Conservation (phyloP, 2,113 vertebrate species). For the Mastomys coucha region DNA sequence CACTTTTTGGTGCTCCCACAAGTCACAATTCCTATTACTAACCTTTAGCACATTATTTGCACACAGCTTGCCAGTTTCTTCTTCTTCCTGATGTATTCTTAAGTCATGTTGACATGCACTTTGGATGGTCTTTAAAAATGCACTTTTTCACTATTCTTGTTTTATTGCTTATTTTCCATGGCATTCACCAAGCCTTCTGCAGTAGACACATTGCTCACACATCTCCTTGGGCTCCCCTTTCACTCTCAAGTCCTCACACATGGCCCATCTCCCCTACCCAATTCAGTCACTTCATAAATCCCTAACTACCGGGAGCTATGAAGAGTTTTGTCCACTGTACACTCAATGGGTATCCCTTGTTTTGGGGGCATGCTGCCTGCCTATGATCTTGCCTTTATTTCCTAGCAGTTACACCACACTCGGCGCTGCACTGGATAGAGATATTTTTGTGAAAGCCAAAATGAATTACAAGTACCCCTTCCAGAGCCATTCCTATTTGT, state of each 20-base stretch:
- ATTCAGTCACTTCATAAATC: background rate
- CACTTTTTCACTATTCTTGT: background rate
- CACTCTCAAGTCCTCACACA: too few relatives aligned
- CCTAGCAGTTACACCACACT: accelerated
- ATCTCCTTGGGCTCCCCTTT: background rate
- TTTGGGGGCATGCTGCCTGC: background rate
- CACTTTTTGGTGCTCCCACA: background rate
- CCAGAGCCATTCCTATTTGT: background rate
- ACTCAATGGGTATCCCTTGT: accelerated
- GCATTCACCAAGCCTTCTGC: background rate
- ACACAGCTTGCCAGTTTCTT: background rate
- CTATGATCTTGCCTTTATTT: background rate
- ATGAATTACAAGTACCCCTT: background rate
- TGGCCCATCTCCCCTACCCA: accelerated
- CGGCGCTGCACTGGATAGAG: accelerated
- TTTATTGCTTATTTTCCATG: background rate
- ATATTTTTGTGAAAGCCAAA: background rate
- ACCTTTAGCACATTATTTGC: background rate
- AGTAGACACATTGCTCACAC: background rate
- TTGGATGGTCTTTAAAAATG: background rate
- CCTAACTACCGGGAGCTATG: accelerated
- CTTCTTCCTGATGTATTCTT: background rate
- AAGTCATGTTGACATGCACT: background rate
- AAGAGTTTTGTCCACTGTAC: accelerated
- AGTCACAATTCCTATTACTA: accelerated